These are phyloP conservation scores for Drosophila maculinotata DNA, from an alignment of 2,888 invertebrate genomes.

Conservation along the genomic window DNA sequence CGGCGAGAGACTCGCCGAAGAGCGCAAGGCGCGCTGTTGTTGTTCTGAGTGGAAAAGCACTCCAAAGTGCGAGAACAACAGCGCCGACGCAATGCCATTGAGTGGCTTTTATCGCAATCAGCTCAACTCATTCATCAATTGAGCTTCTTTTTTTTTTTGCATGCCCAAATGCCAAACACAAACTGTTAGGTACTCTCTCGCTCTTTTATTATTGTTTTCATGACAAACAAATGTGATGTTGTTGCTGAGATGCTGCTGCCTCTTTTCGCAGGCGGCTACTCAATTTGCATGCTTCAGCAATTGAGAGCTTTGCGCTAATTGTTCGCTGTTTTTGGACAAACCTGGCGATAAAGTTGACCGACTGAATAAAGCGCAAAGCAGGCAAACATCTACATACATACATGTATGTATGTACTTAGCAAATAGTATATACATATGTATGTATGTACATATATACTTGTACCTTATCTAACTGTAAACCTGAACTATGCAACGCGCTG, in stretches of 20 bases:
- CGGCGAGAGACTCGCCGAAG: slow-evolving; percentile 14
- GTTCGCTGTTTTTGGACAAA: slow-evolving; percentile 57
- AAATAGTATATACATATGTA: not conserved
- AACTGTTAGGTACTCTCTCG: slow-evolving; percentile 21
- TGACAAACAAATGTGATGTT: slow-evolving; percentile 64
- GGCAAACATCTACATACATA: slow-evolving; percentile 4
- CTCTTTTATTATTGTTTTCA: slow-evolving; percentile 73
- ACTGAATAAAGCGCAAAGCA: slow-evolving; percentile 11
- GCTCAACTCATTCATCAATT: slow-evolving; percentile 30
- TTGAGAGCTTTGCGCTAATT: slow-evolving; percentile 63
- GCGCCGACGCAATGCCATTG: slow-evolving; percentile 61
- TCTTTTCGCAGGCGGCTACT: slow-evolving; percentile 34
- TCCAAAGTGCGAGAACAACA: slow-evolving; percentile 32
- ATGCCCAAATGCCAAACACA: slow-evolving; percentile 31
- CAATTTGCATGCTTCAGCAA: slow-evolving; percentile 61
- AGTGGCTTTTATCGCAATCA: slow-evolving; percentile 39
- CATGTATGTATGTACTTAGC: not conserved
- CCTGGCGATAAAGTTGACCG: slow-evolving; percentile 33
- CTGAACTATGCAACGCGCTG: slow-evolving; percentile 60
- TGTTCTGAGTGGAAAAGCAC: slow-evolving; percentile 35
- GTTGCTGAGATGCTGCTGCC: slow-evolving; percentile 3
- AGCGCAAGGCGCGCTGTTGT: slow-evolving; percentile 9
- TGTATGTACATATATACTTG: slow-evolving; percentile 3
- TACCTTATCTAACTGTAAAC: slow-evolving; percentile 61
- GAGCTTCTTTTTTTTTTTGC: slow-evolving; percentile 28